phyloP scores from a whole-genome alignment of 2,888 invertebrate species.

The Sinopyrophorus schimmeli region DNA sequence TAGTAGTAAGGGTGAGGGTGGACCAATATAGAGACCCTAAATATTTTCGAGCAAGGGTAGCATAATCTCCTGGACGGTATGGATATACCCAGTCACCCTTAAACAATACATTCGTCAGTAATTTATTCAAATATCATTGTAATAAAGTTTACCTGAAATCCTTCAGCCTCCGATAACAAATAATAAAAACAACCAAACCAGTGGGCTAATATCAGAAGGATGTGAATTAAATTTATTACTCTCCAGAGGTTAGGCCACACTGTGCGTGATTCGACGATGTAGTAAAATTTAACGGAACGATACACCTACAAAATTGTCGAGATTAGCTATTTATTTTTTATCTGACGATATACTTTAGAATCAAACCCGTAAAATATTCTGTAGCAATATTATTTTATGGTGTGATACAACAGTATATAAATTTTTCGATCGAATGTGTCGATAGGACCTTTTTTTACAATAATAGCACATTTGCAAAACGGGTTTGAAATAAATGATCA shows the following conservation, averaged over 20 bases:
- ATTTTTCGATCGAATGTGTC: no score
- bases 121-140: neutral
- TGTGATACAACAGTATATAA: no score
- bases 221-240: slow-evolving; percentile 92
- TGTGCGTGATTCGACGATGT: slow-evolving; percentile 94
- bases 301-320: slow-evolving; percentile 80
- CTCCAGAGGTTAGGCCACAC: slow-evolving; percentile 96
- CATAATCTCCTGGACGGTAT: slow-evolving; percentile 84
- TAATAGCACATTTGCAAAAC: no score
- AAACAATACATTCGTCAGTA: neutral
- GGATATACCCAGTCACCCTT: slow-evolving; percentile 91
- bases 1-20: slow-evolving; percentile 91
- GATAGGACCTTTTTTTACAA: no score
- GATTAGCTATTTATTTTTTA: no score
- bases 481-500: no score
- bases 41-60: slow-evolving; percentile 89
- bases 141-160: slow-evolving; percentile 67
- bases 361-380: no score
- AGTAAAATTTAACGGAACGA: slow-evolving; percentile 89
- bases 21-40: slow-evolving; percentile 96
- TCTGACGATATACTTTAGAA: no score
- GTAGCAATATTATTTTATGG: no score
- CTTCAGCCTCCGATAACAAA: slow-evolving; percentile 88
- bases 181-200: slow-evolving; percentile 99
- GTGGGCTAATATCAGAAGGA: slow-evolving; percentile 90